These are phyloP conservation scores for Lepidochrysops patricia DNA, from an alignment of 2,888 invertebrate genomes.

Conservation along the genomic window DNA sequence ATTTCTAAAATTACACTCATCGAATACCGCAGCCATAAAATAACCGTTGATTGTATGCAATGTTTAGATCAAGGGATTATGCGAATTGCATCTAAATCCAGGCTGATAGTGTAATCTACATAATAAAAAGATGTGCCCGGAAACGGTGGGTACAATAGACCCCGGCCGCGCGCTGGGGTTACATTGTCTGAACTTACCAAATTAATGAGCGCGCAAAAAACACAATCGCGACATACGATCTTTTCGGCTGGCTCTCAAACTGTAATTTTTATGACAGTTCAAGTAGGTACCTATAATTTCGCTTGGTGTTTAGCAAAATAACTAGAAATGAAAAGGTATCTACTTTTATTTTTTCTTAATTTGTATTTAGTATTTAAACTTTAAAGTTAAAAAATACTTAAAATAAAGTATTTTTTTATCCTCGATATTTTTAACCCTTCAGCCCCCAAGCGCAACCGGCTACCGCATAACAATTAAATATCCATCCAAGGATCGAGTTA, in stretches of 20 bases:
- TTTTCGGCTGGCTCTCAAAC: conserved; percentile 46
- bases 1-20: background rate
- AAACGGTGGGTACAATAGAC: conserved; percentile 56
- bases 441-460: too few relatives aligned
- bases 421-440: too few relatives aligned
- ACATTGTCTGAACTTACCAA: conserved; percentile 64
- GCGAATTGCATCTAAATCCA: conserved; percentile 47
- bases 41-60: conserved; percentile 12
- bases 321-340: too few relatives aligned
- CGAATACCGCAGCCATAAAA: background rate
- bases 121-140: conserved; percentile 67
- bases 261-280: conserved; percentile 3
- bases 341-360: too few relatives aligned
- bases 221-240: conserved; percentile 68
- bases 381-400: too few relatives aligned
- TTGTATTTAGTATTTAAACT: too few relatives aligned
- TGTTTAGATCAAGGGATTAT: conserved; percentile 30
- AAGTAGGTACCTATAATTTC: conserved; percentile 13
- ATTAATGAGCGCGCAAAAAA: conserved; percentile 69
- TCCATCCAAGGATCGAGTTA: too few relatives aligned
- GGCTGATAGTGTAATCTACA: conserved; percentile 64
- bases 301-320: too few relatives aligned
- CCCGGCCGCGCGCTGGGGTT: conserved; percentile 56
- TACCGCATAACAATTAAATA: too few relatives aligned
- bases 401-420: too few relatives aligned